Percentiles rank a stretch among this genome's conserved stretches.
Evolutionary conservation across 2,113 vertebrate genomes (phyloP).

Genomic region (Patagioenas fasciata): DNA sequence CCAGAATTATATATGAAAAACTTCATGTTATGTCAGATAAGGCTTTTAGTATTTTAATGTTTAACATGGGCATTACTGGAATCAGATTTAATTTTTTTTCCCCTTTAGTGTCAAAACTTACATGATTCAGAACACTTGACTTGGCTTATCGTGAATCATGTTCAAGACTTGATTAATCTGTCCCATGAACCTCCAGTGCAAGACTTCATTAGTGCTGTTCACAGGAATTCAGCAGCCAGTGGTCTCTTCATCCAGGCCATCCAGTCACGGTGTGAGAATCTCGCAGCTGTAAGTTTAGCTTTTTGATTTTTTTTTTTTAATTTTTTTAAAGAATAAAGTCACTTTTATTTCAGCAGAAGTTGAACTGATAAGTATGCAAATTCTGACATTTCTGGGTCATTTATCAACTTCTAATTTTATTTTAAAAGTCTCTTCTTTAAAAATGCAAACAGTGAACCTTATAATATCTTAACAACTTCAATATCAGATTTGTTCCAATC

Average conservation of each 20-base stretch:
- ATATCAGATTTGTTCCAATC: background rate
- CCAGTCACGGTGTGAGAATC: slow-evolving; percentile 94
- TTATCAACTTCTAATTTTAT: background rate
- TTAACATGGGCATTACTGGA: background rate
- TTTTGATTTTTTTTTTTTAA: background rate
- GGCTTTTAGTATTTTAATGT: background rate
- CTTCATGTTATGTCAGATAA: background rate
- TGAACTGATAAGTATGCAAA: background rate
- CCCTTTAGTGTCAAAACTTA: slow-evolving; percentile 92
- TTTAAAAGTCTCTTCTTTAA: background rate
- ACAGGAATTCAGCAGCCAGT: slow-evolving; percentile 95
- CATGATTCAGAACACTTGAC: slow-evolving; percentile 97
- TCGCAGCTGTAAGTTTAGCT: slow-evolving; percentile 83
- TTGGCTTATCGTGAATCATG: slow-evolving; percentile 96
- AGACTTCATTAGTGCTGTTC: slow-evolving; percentile 96
- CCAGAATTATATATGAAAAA: background rate
- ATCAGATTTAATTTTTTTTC: background rate
- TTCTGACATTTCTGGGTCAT: slow-evolving; percentile 31
- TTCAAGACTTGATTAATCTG: slow-evolving; percentile 92
- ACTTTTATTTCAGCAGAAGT: background rate
- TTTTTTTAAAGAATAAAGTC: background rate
- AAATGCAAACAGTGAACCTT: background rate
- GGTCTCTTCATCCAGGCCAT: slow-evolving; percentile 98
- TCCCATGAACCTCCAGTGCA: slow-evolving; percentile 97
- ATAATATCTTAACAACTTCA: background rate